Conservation (phyloP, 2,797 vertebrate species). For the Liasis olivaceus region DNA sequence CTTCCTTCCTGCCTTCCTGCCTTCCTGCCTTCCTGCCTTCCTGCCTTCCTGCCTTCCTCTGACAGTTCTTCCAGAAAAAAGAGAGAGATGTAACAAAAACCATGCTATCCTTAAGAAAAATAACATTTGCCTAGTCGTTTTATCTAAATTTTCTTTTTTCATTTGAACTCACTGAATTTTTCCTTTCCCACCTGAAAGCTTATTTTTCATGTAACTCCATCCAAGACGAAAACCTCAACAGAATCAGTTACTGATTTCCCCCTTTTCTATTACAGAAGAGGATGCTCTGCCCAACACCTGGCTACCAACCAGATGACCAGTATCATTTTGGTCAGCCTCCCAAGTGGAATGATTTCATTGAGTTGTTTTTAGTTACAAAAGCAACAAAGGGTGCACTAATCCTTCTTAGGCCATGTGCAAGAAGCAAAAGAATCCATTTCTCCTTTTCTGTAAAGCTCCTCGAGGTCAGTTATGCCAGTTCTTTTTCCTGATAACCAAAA, state of each 20-base stretch:
- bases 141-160: constrained; percentile 27
- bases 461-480: neutral
- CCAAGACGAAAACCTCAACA: constrained; percentile 23
- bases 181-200: neutral
- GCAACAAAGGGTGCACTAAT: neutral
- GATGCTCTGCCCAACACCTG: neutral
- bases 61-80: neutral
- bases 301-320: neutral
- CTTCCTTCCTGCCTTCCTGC: too few species aligned
- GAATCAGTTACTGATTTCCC: constrained; percentile 28
- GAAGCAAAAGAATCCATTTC: neutral
- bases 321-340: neutral
- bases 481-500: neutral
- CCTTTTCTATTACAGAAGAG: neutral
- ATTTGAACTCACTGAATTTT: constrained; percentile 38
- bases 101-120: neutral
- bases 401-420: neutral
- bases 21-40: too few species aligned
- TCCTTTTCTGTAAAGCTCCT: neutral
- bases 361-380: constrained; percentile 13
- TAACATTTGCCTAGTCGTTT: neutral
- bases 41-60: neutral
- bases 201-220: constrained; percentile 16
- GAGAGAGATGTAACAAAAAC: neutral
- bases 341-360: neutral